Percentiles rank a stretch among this genome's conserved stretches.
phyloP scores from a whole-genome alignment of 2,888 invertebrate genomes.

The Phengaris alcon region DNA sequence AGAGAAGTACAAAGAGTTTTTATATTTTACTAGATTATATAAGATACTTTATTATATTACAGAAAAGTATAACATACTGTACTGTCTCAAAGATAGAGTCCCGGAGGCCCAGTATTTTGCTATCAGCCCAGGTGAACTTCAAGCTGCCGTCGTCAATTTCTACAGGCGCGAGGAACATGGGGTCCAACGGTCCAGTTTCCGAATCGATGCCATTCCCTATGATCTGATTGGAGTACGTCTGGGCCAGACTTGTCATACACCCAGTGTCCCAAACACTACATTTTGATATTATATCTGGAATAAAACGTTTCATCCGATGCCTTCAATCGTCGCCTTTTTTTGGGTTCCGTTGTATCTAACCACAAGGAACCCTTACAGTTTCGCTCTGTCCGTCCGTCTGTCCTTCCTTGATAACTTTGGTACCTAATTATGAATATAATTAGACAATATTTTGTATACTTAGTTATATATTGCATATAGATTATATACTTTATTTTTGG shows the following conservation, averaged over 20 bases:
- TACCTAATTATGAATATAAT: no score
- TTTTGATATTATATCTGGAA: not conserved
- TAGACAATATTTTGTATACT: no score
- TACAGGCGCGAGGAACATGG: not conserved
- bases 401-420: no score
- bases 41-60: no score
- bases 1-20: no score
- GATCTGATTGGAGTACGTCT: not conserved
- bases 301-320: not conserved
- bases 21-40: no score
- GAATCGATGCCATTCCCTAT: not conserved
- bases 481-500: no score
- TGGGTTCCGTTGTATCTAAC: no score
- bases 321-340: no score
- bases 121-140: not conserved
- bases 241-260: constrained; percentile 6
- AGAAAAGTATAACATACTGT: not conserved
- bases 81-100: not conserved
- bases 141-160: not conserved
- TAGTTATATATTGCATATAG: no score
- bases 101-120: not conserved
- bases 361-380: no score
- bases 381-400: no score
- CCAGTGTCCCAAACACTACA: constrained; percentile 17
- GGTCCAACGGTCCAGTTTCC: not conserved